phyloP scores from a whole-genome alignment of 1,140 invertebrate species.

The Trichoplusia ni region DNA sequence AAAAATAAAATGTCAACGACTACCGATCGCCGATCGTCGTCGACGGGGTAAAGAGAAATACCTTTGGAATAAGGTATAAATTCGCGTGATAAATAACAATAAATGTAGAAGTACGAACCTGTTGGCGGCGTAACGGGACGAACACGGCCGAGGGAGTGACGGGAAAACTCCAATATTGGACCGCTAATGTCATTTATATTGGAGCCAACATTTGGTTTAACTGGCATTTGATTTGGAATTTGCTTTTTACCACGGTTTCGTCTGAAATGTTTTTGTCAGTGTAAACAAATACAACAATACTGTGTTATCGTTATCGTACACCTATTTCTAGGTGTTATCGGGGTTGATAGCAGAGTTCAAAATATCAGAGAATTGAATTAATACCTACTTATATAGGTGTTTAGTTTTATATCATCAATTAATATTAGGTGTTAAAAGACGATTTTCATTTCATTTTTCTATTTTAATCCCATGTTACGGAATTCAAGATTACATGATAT shows the following conservation, averaged over 20 bases:
- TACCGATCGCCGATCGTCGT: too few relatives aligned
- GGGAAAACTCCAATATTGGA: slow-evolving; percentile 48
- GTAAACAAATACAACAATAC: not conserved
- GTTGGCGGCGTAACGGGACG: slow-evolving; percentile 55
- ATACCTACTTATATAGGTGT: too few relatives aligned
- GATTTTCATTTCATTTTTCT: too few relatives aligned
- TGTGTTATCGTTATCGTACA: not conserved
- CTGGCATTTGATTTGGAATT: slow-evolving; percentile 10
- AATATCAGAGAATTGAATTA: too few relatives aligned
- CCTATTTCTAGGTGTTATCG: too few relatives aligned
- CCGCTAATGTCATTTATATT: slow-evolving; percentile 28
- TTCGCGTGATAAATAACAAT: slow-evolving; percentile 37
- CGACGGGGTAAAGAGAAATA: too few relatives aligned
- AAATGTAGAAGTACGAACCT: slow-evolving; percentile 52
- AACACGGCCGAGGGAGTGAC: slow-evolving; percentile 59
- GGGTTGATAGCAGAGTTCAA: too few relatives aligned
- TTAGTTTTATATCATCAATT: too few relatives aligned
- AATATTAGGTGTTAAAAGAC: too few relatives aligned
- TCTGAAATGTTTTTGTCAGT: too few relatives aligned
- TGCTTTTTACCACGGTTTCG: not conserved
- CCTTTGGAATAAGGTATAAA: slow-evolving; percentile 42
- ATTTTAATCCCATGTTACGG: too few relatives aligned
- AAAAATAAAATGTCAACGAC: slow-evolving; percentile 2
- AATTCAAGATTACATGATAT: too few relatives aligned
- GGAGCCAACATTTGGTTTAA: slow-evolving; percentile 33